Evolutionary conservation across 2,113 vertebrate genomes (phyloP).

Genomic region (Elgaria multicarinata): DNA sequence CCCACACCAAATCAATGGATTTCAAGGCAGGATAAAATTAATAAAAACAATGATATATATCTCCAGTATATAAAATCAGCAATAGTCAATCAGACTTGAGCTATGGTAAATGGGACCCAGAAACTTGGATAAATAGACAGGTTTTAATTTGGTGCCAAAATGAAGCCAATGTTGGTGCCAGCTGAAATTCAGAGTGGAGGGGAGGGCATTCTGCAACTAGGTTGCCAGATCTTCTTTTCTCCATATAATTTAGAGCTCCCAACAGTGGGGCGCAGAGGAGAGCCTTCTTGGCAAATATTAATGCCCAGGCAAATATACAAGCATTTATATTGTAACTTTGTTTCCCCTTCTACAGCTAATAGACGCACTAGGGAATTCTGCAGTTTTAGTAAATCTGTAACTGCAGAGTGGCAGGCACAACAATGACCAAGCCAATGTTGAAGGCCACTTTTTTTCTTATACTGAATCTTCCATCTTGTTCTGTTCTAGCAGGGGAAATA

Average conservation of each 20-base stretch:
- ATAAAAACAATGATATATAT: too few relatives aligned
- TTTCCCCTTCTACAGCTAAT: not conserved
- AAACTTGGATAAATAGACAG: too few relatives aligned
- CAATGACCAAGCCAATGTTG: not conserved
- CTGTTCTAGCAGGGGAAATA: not conserved
- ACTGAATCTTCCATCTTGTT: slow-evolving; percentile 11
- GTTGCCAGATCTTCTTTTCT: too few relatives aligned
- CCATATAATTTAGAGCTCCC: too few relatives aligned
- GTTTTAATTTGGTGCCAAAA: too few relatives aligned
- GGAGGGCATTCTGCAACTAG: too few relatives aligned
- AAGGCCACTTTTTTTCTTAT: not conserved
- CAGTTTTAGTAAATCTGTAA: not conserved
- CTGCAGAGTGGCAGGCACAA: not conserved
- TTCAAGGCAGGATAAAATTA: not conserved
- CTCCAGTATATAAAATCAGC: too few relatives aligned
- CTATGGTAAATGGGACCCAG: too few relatives aligned
- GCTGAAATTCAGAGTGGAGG: too few relatives aligned
- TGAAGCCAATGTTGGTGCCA: too few relatives aligned
- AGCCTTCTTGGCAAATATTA: not conserved
- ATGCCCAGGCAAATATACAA: not conserved
- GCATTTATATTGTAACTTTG: not conserved
- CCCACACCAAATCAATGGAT: not conserved
- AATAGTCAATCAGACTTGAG: too few relatives aligned
- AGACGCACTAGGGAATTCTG: not conserved
- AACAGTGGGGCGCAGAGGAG: too few relatives aligned